These are phyloP conservation scores for Epirrhoe tristata DNA, from an alignment of 2,888 invertebrate species.

Conservation along the genomic window DNA sequence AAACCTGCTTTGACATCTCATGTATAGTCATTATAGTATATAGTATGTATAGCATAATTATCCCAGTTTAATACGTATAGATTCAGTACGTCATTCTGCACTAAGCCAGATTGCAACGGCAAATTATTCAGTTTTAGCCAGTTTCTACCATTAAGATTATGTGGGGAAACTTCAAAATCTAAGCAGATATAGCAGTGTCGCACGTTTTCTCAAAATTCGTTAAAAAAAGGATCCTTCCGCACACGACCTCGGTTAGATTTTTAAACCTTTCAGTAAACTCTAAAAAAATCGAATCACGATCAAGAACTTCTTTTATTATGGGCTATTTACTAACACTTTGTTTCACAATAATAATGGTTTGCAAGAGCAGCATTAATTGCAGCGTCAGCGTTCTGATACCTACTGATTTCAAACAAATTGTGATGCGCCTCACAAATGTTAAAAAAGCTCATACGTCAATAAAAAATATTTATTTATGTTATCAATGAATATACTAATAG, in stretches of 20 bases:
- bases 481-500: slow-evolving; percentile 15
- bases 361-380: not conserved
- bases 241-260: not conserved
- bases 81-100: not conserved
- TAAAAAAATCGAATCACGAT: not conserved
- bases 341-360: not conserved
- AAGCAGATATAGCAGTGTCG: too few species aligned
- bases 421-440: not conserved
- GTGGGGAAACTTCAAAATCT: too few species aligned
- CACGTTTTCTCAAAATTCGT: too few species aligned
- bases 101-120: not conserved
- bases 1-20: slow-evolving; percentile 5
- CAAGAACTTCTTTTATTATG: not conserved
- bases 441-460: not conserved
- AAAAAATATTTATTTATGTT: not conserved
- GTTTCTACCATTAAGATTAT: not conserved
- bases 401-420: not conserved
- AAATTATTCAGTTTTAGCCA: not conserved
- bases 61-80: not conserved
- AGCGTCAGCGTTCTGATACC: not conserved
- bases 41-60: not conserved
- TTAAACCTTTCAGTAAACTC: not conserved
- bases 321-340: not conserved
- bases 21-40: not conserved
- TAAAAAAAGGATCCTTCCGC: not conserved